phyloP scores from a whole-genome alignment of 1,140 invertebrate genomes.

The Drosophila hydei region DNA sequence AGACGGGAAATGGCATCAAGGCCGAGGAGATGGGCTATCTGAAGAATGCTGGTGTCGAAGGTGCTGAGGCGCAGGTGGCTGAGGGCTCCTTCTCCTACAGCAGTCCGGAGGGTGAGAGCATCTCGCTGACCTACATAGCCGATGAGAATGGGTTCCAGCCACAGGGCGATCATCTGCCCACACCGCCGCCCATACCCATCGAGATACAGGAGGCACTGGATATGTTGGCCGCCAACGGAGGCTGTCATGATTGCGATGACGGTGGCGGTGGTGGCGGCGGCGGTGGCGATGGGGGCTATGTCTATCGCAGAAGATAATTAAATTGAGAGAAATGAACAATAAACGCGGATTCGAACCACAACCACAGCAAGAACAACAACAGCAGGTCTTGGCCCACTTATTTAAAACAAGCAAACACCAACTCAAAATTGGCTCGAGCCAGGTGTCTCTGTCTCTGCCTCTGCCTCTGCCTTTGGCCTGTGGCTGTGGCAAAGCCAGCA shows the following conservation, averaged over 20 bases:
- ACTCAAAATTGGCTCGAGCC: conserved; percentile 59
- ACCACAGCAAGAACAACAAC: neutral
- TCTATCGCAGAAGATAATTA: conserved; percentile 54
- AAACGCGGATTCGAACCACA: neutral
- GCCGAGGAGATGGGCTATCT: conserved; percentile 88
- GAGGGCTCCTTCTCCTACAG: conserved; percentile 90
- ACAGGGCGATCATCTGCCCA: conserved; percentile 89
- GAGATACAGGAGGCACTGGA: conserved; percentile 93
- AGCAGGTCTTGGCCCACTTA: conserved; percentile 53
- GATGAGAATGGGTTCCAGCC: conserved; percentile 92
- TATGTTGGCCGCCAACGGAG: conserved; percentile 88
- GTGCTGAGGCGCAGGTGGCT: conserved; percentile 86
- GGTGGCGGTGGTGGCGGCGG: conserved; percentile 39
- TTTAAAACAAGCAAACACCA: conserved; percentile 72
- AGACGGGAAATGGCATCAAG: conserved; percentile 89
- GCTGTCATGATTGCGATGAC: conserved; percentile 84
- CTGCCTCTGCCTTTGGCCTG: neutral
- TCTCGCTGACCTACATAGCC: conserved; percentile 90
- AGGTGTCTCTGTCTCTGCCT: conserved; percentile 13
- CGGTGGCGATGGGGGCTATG: conserved; percentile 42
- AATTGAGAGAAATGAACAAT: neutral
- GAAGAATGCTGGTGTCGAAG: conserved; percentile 87
- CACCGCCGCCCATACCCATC: conserved; percentile 91
- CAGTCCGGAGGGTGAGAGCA: conserved; percentile 89
- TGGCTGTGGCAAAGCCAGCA: neutral